Conservation (phyloP, 2,113 vertebrate genomes). For the Platysternon megacephalum region DNA sequence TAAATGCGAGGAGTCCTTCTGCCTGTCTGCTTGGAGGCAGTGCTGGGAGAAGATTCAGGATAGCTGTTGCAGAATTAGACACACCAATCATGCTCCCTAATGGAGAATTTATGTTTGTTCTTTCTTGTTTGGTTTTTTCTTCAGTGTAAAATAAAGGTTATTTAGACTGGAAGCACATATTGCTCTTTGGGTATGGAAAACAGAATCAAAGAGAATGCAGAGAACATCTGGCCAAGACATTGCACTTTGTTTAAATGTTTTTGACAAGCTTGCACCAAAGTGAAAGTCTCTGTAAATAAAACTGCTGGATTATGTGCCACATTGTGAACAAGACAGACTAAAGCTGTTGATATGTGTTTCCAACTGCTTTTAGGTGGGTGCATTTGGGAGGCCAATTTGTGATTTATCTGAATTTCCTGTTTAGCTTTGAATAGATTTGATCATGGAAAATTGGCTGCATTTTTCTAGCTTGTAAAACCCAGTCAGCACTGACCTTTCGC, state of each 20-base stretch:
- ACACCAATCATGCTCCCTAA: background rate
- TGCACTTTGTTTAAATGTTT: background rate
- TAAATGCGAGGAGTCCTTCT: background rate
- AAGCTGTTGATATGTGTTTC: background rate
- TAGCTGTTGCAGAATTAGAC: constrained; percentile 24
- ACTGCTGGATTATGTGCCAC: background rate
- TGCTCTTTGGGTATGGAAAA: background rate
- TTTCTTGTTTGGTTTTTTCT: background rate
- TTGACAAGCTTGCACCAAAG: background rate
- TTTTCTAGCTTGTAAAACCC: background rate
- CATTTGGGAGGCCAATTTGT: background rate
- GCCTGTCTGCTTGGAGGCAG: background rate
- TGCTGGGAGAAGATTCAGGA: background rate
- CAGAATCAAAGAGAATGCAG: background rate
- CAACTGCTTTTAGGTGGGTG: background rate
- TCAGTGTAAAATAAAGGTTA: background rate
- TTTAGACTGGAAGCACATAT: background rate
- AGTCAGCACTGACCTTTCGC: background rate
- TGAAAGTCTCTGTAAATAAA: constrained; percentile 15
- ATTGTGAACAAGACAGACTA: background rate
- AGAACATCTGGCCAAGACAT: background rate
- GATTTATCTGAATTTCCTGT: background rate
- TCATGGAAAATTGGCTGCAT: background rate
- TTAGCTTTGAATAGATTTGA: background rate
- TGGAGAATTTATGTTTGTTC: background rate